Evolutionary conservation across 2,797 vertebrate species (phyloP).

Genomic region (Gymnodraco acuticeps): DNA sequence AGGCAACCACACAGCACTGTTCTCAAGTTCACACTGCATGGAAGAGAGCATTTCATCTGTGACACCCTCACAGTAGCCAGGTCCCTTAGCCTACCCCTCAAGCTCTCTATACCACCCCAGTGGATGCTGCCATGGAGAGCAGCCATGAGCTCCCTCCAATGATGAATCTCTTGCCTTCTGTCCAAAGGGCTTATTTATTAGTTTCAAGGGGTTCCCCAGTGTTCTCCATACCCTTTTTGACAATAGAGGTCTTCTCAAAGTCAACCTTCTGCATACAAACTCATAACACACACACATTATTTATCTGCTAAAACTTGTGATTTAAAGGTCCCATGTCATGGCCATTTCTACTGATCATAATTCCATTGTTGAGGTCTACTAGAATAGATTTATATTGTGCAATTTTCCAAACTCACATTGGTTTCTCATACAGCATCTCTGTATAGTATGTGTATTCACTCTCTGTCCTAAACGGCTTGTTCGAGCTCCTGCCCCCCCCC

Average conservation of each 20-base stretch:
- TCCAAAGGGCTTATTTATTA: constrained; percentile 38
- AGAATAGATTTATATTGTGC: no score
- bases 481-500: no score
- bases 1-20: constrained; percentile 23
- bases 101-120: constrained; percentile 6
- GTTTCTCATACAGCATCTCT: no score
- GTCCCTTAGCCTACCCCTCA: constrained; percentile 5
- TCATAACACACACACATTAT: neutral
- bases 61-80: constrained; percentile 17
- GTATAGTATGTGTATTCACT: no score
- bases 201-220: constrained; percentile 22
- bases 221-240: constrained; percentile 16
- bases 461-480: no score
- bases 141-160: neutral
- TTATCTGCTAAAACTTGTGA: neutral
- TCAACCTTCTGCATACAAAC: constrained; percentile 10
- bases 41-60: constrained; percentile 40
- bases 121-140: constrained; percentile 18
- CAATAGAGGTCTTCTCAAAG: constrained; percentile 52
- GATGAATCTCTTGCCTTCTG: constrained; percentile 34
- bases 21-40: constrained; percentile 13
- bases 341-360: no score
- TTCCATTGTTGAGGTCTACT: no score
- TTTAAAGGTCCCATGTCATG: neutral
- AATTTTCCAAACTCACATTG: no score